phyloP scores from a whole-genome alignment of 2,113 vertebrate species.

The Morone saxatilis region DNA sequence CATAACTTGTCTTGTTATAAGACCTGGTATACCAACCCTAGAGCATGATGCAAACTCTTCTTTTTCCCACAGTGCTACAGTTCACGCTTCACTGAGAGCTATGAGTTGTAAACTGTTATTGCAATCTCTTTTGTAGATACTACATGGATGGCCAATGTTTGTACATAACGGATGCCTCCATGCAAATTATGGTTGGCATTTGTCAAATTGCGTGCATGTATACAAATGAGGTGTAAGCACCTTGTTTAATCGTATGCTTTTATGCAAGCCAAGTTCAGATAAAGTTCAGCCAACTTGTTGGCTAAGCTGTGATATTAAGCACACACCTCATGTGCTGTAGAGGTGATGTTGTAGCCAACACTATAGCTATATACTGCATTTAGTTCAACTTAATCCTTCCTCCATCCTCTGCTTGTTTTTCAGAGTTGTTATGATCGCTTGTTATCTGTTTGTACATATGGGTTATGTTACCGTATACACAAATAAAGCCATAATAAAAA shows the following conservation, averaged over 20 bases:
- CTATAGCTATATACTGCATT: neutral
- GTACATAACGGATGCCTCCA: neutral
- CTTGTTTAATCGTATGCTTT: slow-evolving; percentile 5
- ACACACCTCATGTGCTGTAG: neutral
- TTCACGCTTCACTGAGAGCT: neutral
- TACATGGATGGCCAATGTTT: slow-evolving; percentile 1
- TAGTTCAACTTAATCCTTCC: neutral
- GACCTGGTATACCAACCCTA: neutral
- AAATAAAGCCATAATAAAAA: neutral
- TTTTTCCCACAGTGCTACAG: neutral
- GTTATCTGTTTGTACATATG: no score
- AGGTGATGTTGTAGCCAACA: neutral
- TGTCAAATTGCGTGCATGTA: neutral
- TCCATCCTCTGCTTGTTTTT: neutral
- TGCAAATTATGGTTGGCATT: neutral
- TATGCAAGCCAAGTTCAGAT: slow-evolving; percentile 26
- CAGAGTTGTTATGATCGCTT: neutral
- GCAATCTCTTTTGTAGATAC: slow-evolving; percentile 7
- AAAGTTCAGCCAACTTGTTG: slow-evolving; percentile 18
- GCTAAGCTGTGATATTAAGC: slow-evolving; percentile 1
- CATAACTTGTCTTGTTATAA: neutral
- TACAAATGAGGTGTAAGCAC: slow-evolving; percentile 4
- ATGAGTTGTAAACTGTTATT: slow-evolving; percentile 8
- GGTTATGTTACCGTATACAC: neutral
- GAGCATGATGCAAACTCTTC: neutral